phyloP scores from a whole-genome alignment of 2,113 vertebrate genomes.

The Rhagologus leucostigma region DNA sequence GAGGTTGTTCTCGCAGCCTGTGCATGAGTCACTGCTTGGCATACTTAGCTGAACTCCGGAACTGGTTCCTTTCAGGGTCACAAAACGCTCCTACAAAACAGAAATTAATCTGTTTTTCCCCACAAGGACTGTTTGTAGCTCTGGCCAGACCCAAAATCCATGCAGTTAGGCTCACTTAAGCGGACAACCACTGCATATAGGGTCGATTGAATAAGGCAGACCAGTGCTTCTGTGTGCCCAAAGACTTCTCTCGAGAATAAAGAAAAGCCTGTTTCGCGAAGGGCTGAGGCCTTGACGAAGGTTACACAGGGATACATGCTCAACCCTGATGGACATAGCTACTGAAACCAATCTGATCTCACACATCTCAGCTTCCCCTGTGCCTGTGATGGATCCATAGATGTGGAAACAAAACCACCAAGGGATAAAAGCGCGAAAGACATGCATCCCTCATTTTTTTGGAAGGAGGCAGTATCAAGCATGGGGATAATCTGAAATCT shows the following conservation, averaged over 20 bases:
- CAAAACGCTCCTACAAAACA: background rate
- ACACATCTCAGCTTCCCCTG: background rate
- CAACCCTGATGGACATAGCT: background rate
- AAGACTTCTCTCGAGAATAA: background rate
- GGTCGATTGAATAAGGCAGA: background rate
- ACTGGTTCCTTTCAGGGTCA: background rate
- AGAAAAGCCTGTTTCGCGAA: background rate
- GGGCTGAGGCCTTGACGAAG: background rate
- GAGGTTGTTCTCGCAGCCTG: background rate
- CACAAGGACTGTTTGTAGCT: background rate
- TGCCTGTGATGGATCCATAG: background rate
- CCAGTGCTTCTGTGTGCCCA: accelerated
- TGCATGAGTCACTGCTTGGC: background rate
- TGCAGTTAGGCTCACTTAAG: background rate
- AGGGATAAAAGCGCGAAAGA: background rate
- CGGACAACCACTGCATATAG: background rate
- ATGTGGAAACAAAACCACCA: accelerated
- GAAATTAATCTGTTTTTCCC: background rate
- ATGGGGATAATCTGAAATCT: background rate
- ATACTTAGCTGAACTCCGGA: background rate
- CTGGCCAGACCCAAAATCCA: background rate
- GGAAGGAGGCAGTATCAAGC: background rate
- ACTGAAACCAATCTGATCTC: background rate
- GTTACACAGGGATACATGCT: background rate
- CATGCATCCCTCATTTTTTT: background rate